Conservation (phyloP, 2,888 invertebrate genomes). For the Parthenolecanium corni region DNA sequence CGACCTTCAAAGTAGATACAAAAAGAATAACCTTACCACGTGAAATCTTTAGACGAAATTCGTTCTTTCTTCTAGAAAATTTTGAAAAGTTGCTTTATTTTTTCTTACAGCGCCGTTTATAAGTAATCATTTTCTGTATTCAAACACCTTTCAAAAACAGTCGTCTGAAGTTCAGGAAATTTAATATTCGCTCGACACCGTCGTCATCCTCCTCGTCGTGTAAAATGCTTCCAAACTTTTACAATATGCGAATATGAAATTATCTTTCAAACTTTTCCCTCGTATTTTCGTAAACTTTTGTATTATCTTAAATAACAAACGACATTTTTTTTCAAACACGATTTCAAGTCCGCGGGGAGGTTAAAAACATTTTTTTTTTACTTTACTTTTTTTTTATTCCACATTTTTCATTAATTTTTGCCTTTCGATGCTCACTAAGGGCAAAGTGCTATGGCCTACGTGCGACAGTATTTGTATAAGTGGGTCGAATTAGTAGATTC, state of each 20-base stretch:
- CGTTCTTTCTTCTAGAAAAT: too few relatives aligned
- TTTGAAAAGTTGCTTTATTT: too few relatives aligned
- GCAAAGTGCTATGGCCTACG: too few relatives aligned
- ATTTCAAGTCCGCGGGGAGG: background rate
- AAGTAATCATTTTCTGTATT: constrained; percentile 3
- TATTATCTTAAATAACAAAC: background rate
- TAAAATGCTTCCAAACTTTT: constrained; percentile 13
- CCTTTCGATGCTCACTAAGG: too few relatives aligned
- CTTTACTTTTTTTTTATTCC: background rate
- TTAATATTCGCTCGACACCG: constrained; percentile 1
- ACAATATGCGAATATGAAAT: constrained; percentile 16
- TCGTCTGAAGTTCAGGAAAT: constrained; percentile 8
- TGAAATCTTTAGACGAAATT: too few relatives aligned
- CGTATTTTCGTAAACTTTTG: too few relatives aligned
- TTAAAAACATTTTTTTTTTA: background rate
- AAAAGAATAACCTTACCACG: too few relatives aligned
- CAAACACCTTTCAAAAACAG: constrained; percentile 23
- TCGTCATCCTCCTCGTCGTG: background rate
- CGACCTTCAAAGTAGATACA: too few relatives aligned
- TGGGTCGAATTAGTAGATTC: too few relatives aligned
- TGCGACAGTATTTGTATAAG: too few relatives aligned
- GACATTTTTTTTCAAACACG: background rate
- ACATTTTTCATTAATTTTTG: background rate
- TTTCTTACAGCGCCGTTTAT: background rate
- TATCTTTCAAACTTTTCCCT: constrained; percentile 20